Conservation (phyloP, 2,113 vertebrate species). For the Embiotoca jacksoni region DNA sequence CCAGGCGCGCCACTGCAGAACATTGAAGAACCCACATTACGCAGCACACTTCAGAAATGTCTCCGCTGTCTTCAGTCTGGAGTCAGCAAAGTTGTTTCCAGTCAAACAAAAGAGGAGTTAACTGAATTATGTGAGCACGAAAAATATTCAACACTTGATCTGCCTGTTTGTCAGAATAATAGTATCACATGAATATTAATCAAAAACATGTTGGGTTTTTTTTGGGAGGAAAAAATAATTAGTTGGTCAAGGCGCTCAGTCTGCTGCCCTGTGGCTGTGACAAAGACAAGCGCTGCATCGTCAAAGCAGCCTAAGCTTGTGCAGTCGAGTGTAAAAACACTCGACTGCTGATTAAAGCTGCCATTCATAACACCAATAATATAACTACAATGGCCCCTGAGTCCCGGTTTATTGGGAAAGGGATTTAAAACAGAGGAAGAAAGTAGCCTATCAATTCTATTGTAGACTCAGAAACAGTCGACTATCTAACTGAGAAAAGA, state of each 20-base stretch:
- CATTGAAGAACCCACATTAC: slow-evolving; percentile 30
- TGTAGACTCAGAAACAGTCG: slow-evolving; percentile 27
- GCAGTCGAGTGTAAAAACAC: slow-evolving; percentile 40
- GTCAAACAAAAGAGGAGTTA: slow-evolving; percentile 12
- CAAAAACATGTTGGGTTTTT: background rate
- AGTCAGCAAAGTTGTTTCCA: slow-evolving; percentile 3
- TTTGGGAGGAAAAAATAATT: slow-evolving; percentile 34
- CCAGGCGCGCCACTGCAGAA: slow-evolving; percentile 36
- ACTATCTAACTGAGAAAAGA: slow-evolving; percentile 40
- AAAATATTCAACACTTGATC: slow-evolving; percentile 38
- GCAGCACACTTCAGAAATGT: slow-evolving; percentile 11
- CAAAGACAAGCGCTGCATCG: background rate
- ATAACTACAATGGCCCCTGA: slow-evolving; percentile 31
- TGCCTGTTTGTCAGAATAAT: slow-evolving; percentile 26
- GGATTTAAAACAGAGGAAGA: slow-evolving; percentile 46
- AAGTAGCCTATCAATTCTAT: slow-evolving; percentile 14
- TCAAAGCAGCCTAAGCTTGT: slow-evolving; percentile 27
- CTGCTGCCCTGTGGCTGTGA: background rate
- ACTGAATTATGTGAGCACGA: slow-evolving; percentile 4
- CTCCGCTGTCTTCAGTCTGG: background rate
- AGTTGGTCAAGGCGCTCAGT: slow-evolving; percentile 15
- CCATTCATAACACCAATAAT: slow-evolving; percentile 41
- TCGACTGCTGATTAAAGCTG: slow-evolving; percentile 43
- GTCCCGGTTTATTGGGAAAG: slow-evolving; percentile 26
- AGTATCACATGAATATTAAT: slow-evolving; percentile 45